Percentiles rank a stretch among this genome's conserved stretches.
Conservation (phyloP, 1,140 invertebrate genomes). For the Pemphigus obesinymphae region DNA sequence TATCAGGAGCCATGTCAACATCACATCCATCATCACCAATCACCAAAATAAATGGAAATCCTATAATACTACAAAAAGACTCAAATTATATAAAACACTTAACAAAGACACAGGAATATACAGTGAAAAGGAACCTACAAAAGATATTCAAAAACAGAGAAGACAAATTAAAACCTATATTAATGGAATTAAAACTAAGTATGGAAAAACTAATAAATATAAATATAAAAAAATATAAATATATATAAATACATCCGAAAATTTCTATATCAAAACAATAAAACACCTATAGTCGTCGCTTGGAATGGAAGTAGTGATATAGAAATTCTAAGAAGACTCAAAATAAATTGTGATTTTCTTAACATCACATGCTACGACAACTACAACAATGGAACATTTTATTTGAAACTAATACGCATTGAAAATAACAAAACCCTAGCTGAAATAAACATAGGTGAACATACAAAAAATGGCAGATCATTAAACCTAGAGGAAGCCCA, state of each 20-base stretch:
- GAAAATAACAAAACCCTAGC: background rate
- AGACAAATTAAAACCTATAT: background rate
- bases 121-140: background rate
- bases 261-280: background rate
- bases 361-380: background rate
- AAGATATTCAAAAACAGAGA: background rate
- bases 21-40: background rate
- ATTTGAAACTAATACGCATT: background rate
- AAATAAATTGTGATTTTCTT: background rate
- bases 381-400: background rate
- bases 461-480: background rate
- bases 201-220: background rate
- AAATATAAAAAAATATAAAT: background rate
- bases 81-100: fast-evolving
- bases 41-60: background rate
- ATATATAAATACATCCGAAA: no score
- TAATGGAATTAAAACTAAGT: background rate
- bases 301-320: background rate
- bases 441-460: background rate
- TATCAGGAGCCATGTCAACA: no score
- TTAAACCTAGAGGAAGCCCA: background rate
- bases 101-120: fast-evolving
- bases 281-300: background rate
- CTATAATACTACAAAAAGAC: background rate
- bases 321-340: background rate